Conservation (phyloP, 2,888 invertebrate species). For the Netelia inedita region DNA sequence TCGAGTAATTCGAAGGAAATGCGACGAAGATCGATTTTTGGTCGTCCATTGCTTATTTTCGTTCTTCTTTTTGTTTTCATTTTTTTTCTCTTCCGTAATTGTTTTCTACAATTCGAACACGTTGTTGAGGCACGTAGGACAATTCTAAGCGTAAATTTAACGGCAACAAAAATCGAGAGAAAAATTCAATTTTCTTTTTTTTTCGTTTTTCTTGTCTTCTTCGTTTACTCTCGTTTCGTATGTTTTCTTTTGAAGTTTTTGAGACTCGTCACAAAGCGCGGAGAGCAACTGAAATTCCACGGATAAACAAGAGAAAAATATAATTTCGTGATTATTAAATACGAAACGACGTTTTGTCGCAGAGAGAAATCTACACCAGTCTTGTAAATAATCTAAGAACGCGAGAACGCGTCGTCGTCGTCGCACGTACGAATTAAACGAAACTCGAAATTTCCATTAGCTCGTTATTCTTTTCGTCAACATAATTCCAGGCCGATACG, state of each 20-base stretch:
- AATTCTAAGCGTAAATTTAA: slow-evolving; percentile 49
- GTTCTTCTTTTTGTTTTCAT: neutral
- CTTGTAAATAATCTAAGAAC: slow-evolving; percentile 48
- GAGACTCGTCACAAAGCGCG: slow-evolving; percentile 65
- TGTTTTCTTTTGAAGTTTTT: neutral
- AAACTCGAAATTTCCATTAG: neutral
- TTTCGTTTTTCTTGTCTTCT: neutral
- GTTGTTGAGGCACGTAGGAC: slow-evolving; percentile 61
- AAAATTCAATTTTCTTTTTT: neutral
- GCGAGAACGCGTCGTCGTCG: slow-evolving; percentile 7
- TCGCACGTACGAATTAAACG: neutral
- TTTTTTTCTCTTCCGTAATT: slow-evolving; percentile 16
- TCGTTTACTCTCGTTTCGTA: neutral
- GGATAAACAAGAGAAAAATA: slow-evolving; percentile 56
- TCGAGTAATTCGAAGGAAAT: no score
- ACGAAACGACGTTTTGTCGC: slow-evolving; percentile 20
- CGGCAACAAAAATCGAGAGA: slow-evolving; percentile 50
- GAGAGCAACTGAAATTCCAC: slow-evolving; percentile 71
- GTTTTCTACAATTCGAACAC: slow-evolving; percentile 30
- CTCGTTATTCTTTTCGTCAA: slow-evolving; percentile 4
- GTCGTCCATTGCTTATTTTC: no score
- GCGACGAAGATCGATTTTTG: no score
- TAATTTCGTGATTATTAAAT: slow-evolving; percentile 32
- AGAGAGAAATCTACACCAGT: slow-evolving; percentile 53
- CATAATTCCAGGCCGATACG: slow-evolving; percentile 14